Evolutionary conservation across 2,113 vertebrate species (phyloP), one percentile per base, ranked within the genome.

Genomic region (Apeltes quadracus): DNA sequence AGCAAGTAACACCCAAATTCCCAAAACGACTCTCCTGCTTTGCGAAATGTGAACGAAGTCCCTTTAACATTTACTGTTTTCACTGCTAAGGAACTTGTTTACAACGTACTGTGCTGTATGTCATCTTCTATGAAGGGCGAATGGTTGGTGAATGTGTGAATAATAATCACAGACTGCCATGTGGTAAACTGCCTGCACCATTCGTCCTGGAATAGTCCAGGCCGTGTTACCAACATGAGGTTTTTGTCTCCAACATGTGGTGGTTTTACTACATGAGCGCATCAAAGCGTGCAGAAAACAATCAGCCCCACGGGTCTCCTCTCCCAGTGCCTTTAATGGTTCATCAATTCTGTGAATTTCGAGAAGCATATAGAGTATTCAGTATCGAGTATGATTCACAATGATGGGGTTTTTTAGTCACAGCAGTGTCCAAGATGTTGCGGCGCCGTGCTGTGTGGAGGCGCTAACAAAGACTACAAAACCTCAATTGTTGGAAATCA

Each of bases 61-160:
- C 93, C 93, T 94, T 94, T 94, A 94, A 93, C 93, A 50, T 93
- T 92, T 93, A 93, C 88, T 89, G 91, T 90, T 90, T 89, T 89
- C 83, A 85, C 75, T 32, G 23, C 43, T 61, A 38, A 57, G 48
- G 14, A 79, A 69, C 15, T n/a, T 64, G 55, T 78, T 64, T n/a
- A 41, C 34, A 63, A 39, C 84, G 77, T 70, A 39, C 48, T 84
- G 27, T 81, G 78, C n/a, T 79, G 18, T 78, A 22, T 81, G 53
- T 76, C 20, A 15, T 61, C 50, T 86, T 54, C 53, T 53, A 0
- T 54, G 56, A 29, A 62, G 66, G 48, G 13, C 76, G 73, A 76
- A 48, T 32, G 34, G 51, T 70, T 71, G 70, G 14, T 65, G 46
- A 22, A 23, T 25, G 11, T 53, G 51, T 73, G 32, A 67, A 70